These are phyloP conservation scores for Saguinus midas DNA, from an alignment of 2,113 vertebrate genomes.

Conservation along the genomic window DNA sequence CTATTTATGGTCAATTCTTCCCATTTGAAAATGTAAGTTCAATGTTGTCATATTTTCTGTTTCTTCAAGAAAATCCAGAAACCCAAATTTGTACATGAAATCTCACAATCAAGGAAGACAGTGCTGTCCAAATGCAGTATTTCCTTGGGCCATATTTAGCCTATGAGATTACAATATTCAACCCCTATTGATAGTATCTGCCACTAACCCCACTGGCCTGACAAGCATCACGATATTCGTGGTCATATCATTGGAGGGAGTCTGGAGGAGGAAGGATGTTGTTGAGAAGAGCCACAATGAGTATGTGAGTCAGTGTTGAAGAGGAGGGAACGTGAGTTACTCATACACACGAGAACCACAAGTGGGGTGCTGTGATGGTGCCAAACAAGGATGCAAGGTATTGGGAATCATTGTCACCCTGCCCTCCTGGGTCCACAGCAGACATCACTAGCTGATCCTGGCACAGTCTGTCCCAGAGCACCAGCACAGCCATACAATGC, in stretches of 20 bases:
- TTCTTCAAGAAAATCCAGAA: not conserved
- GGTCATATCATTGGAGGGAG: not conserved
- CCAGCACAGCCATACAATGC: too few species aligned
- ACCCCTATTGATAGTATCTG: not conserved
- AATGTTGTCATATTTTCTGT: not conserved
- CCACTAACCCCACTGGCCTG: not conserved
- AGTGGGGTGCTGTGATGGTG: not conserved
- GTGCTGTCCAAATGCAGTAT: not conserved
- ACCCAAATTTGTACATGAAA: not conserved
- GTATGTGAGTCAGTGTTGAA: not conserved
- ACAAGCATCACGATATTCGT: not conserved
- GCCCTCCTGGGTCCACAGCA: not conserved
- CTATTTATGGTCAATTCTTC: not conserved
- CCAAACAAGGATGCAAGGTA: not conserved
- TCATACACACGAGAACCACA: not conserved
- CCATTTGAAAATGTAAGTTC: not conserved
- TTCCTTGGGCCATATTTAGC: not conserved
- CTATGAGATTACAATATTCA: too few species aligned
- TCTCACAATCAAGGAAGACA: not conserved
- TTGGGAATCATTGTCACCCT: too few species aligned
- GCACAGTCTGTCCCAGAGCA: not conserved
- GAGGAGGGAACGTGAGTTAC: not conserved
- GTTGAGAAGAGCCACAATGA: not conserved
- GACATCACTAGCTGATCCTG: not conserved
- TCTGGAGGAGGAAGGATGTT: not conserved